Conservation (phyloP, 1,140 invertebrate genomes). For the Doryteuthis pealeii region DNA sequence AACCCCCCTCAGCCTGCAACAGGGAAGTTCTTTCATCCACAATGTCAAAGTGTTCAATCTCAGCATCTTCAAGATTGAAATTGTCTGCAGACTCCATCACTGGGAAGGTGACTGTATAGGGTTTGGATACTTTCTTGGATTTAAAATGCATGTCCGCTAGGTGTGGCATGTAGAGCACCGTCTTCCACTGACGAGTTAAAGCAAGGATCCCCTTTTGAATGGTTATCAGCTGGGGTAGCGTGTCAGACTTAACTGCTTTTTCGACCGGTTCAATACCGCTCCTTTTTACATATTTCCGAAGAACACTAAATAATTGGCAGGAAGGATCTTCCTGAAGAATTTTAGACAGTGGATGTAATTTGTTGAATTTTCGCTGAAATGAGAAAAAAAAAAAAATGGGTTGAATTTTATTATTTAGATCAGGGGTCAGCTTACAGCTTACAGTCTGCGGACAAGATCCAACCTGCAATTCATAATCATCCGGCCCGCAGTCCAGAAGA, state of each 20-base stretch:
- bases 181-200: slow-evolving; percentile 94
- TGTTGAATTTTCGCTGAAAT: slow-evolving; percentile 83
- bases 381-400: slow-evolving; percentile 14
- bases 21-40: slow-evolving; percentile 84
- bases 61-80: slow-evolving; percentile 27
- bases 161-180: slow-evolving; percentile 89
- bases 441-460: no score
- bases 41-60: slow-evolving; percentile 68
- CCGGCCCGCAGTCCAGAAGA: no score
- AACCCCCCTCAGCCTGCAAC: slow-evolving; percentile 67
- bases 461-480: no score
- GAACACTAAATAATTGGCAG: slow-evolving; percentile 86
- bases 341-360: slow-evolving; percentile 83
- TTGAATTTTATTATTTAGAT: neutral
- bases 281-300: slow-evolving; percentile 81
- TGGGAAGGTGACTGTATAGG: slow-evolving; percentile 83
- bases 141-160: slow-evolving; percentile 74
- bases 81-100: slow-evolving; percentile 66
- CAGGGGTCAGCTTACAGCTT: no score
- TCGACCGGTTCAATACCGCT: slow-evolving; percentile 77
- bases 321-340: slow-evolving; percentile 94
- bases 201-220: slow-evolving; percentile 89
- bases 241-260: slow-evolving; percentile 77
- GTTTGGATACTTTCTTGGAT: slow-evolving; percentile 72
- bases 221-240: slow-evolving; percentile 83